Conservation (phyloP, 2,888 invertebrate genomes). For the Diogma glabrata region DNA sequence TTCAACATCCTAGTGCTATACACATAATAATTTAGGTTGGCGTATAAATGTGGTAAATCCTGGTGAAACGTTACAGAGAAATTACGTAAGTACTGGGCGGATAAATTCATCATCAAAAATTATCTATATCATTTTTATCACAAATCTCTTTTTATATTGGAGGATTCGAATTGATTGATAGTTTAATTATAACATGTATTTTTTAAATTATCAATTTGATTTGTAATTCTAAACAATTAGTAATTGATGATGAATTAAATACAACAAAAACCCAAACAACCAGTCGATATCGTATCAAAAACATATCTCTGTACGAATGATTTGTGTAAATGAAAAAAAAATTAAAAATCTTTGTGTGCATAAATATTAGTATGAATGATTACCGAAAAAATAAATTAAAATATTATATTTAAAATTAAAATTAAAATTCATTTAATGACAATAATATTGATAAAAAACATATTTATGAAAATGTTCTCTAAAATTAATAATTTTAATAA, state of each 20-base stretch:
- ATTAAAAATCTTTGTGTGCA: no score
- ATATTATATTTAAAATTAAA: no score
- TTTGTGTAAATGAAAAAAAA: no score
- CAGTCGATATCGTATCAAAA: conserved; percentile 38
- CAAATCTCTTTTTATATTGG: not conserved
- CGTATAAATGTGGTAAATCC: conserved; percentile 79
- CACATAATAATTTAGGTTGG: conserved; percentile 87
- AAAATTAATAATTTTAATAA: no score
- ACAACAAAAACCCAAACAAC: conserved; percentile 23
- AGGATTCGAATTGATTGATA: conserved; percentile 4
- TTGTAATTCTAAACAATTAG: conserved; percentile 11
- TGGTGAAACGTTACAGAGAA: conserved; percentile 32
- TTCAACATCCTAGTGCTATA: conserved; percentile 61
- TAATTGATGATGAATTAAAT: conserved; percentile 12
- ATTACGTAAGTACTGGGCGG: not conserved
- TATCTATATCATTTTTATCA: conserved; percentile 3
- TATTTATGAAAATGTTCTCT: no score
- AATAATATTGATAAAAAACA: no score
- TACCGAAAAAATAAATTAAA: no score
- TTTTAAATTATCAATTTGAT: conserved; percentile 8
- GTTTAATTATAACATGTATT: conserved; percentile 9
- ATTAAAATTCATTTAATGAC: no score
- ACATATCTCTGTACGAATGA: conserved; percentile 35
- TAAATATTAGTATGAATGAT: no score
- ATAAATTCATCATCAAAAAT: not conserved